A percentile compares a stretch with the other conserved stretches of the same genome.
phyloP scores from a whole-genome alignment of 1,140 invertebrate species.

The Eubasilissa regina region DNA sequence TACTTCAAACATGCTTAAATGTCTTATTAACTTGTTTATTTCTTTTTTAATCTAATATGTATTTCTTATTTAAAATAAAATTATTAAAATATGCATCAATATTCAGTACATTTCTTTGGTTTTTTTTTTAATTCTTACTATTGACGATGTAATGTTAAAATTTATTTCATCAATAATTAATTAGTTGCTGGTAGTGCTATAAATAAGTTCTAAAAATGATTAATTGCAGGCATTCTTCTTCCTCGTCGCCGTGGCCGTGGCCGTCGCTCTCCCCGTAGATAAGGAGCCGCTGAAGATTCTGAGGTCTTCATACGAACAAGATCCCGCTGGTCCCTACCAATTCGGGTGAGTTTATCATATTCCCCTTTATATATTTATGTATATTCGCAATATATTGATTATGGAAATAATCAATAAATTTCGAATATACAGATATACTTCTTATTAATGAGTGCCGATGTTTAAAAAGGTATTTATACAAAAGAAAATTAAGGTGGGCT shows the following conservation, averaged over 20 bases:
- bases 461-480: too few relatives aligned
- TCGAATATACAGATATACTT: too few relatives aligned
- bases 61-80: not conserved
- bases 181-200: too few relatives aligned
- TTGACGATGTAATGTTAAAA: not conserved
- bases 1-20: not conserved
- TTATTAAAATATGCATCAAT: not conserved
- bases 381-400: too few relatives aligned
- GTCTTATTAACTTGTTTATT: not conserved
- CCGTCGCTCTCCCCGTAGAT: conserved; percentile 55
- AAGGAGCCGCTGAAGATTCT: conserved; percentile 62
- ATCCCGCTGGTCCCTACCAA: conserved; percentile 64
- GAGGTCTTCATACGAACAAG: conserved; percentile 64
- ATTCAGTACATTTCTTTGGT: too few relatives aligned
- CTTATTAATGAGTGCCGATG: too few relatives aligned
- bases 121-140: not conserved
- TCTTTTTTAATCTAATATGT: not conserved
- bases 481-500: too few relatives aligned
- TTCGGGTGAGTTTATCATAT: conserved; percentile 61
- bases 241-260: conserved; percentile 63
- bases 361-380: too few relatives aligned
- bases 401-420: too few relatives aligned
- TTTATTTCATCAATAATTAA: too few relatives aligned
- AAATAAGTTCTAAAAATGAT: not conserved
- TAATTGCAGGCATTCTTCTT: conserved; percentile 60